Evolutionary conservation across 2,888 invertebrate genomes (phyloP), one percentile per base, ranked within the genome.

Genomic region (Erebia ligea): DNA sequence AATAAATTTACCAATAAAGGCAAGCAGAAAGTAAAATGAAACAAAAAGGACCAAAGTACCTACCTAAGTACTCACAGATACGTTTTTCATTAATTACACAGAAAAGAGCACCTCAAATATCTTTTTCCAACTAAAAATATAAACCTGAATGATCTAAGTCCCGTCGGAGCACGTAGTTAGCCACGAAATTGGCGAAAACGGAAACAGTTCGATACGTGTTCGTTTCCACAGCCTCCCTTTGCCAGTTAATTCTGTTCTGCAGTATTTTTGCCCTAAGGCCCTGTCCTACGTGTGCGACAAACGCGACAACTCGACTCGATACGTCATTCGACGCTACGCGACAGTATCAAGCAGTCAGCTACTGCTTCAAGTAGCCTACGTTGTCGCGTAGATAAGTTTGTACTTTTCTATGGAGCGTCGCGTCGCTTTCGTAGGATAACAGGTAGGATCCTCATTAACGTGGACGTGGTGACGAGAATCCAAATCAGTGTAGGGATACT

Each of bases 151-250:
- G 40, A 52, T 54, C 58, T 66, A 45, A 58, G 58, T 67, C 58
- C 48, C 52, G 42, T 17, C 21, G 42, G 21, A 69, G 65, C 69
- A 69, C 59, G 67, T 67, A 48, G 58, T 65, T 69, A 52, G 52
- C 50, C 57, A 17, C 69, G 15, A 63, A 68, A 68, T 68, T 65
- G 65, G 58, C 52, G 59, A 42, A 65, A 69, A 59, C 50, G 69
- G 69, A 69, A 65, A 52, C 65, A n/a, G 65, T 69, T 52, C 45
- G 45, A 66, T 61, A 52, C 69, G 42, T 69, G 57, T 69, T 69
- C 42, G 65, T 57, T 69, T 65, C 59, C 50, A 40, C 64, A 40
- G 59, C 42, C 19, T 65, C 64, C 64, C 50, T 57, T 54, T 65
- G n/a, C n/a, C 48, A 17, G 15, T 19, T 69, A 65, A 65, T 59